A percentile compares a stretch with the other conserved stretches of the same genome.
Conservation (phyloP, 2,113 vertebrate genomes). For the Melanocharis versteri region DNA sequence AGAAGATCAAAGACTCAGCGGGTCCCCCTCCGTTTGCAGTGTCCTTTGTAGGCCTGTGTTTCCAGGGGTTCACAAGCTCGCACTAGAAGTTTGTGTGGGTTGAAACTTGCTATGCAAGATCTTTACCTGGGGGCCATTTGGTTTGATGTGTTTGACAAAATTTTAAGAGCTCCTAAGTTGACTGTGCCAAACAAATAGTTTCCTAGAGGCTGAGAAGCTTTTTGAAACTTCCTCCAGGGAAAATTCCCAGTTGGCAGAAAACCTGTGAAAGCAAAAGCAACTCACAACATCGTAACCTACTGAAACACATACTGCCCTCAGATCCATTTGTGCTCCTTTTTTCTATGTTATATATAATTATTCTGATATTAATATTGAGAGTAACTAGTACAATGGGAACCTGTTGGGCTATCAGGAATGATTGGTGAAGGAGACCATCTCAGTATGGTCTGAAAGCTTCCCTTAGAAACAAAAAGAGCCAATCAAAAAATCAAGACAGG, state of each 20-base stretch:
- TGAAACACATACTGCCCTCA: neutral
- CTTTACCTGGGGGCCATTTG: conserved; percentile 30
- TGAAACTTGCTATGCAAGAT: conserved; percentile 44
- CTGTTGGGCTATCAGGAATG: neutral
- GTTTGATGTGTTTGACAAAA: conserved; percentile 64
- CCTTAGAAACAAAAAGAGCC: neutral
- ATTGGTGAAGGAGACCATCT: neutral
- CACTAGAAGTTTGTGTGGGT: conserved; percentile 49
- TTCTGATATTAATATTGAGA: neutral
- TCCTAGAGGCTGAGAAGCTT: conserved; percentile 14
- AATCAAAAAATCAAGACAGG: neutral
- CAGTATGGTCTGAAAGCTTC: neutral
- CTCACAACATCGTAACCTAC: neutral
- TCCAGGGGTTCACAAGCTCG: conserved; percentile 40
- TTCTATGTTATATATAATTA: neutral
- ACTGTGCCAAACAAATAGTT: conserved; percentile 40
- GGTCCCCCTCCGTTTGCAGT: neutral
- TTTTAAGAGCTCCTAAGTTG: conserved; percentile 22
- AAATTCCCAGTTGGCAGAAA: conserved; percentile 50
- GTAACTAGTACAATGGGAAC: neutral
- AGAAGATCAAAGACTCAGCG: neutral
- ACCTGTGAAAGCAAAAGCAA: neutral
- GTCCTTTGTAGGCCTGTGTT: conserved; percentile 2
- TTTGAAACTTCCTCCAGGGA: conserved; percentile 43
- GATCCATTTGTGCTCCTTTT: neutral